Conservation (phyloP, 2,113 vertebrate species). For the Aplodontia rufa region DNA sequence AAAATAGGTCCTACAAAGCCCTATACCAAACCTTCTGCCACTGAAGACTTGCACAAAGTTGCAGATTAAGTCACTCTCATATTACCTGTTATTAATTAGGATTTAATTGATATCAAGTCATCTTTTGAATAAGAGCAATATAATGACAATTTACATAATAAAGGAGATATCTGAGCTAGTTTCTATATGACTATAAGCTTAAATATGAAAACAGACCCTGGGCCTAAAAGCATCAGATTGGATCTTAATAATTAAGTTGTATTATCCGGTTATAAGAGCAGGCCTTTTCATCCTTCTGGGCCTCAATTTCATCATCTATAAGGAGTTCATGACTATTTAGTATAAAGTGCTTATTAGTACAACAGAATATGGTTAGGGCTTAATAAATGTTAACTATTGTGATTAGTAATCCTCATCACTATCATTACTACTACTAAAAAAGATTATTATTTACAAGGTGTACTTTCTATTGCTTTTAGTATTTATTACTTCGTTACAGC, state of each 20-base stretch:
- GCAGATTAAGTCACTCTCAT: not conserved
- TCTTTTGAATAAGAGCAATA: not conserved
- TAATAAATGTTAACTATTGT: not conserved
- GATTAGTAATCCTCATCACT: not conserved
- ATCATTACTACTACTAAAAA: conserved; percentile 8
- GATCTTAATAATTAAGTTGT: not conserved
- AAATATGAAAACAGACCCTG: not conserved
- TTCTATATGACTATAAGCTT: not conserved
- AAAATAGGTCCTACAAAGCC: not conserved
- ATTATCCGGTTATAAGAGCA: no score
- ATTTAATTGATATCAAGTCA: not conserved
- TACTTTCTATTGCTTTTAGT: not conserved
- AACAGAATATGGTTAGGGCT: not conserved
- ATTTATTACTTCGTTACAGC: conserved; percentile 14
- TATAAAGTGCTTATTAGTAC: not conserved
- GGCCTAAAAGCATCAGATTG: conserved; percentile 28
- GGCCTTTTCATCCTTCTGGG: no score
- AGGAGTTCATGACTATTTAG: not conserved
- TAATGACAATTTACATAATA: not conserved
- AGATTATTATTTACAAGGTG: not conserved
- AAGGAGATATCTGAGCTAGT: conserved; percentile 20
- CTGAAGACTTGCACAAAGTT: not conserved
- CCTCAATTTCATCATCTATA: no score
- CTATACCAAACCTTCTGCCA: not conserved
- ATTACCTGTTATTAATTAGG: not conserved